These are phyloP conservation scores for Pangasius macronema DNA, from an alignment of 2,797 vertebrate genomes.

Conservation along the genomic window DNA sequence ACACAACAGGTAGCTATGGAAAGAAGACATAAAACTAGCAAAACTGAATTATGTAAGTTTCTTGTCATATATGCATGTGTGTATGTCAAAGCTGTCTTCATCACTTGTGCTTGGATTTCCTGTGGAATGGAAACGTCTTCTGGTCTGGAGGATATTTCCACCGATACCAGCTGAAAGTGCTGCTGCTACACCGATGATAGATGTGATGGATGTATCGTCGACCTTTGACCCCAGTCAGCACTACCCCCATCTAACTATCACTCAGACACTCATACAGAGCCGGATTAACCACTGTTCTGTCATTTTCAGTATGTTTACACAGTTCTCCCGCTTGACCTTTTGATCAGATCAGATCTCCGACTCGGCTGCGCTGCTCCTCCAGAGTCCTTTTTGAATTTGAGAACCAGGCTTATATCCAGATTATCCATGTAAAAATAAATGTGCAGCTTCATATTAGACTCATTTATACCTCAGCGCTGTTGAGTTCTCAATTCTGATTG, in stretches of 20 bases:
- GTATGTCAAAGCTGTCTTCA: not conserved
- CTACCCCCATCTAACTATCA: not conserved
- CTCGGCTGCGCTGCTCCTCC: not conserved
- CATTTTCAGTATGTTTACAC: slow-evolving; percentile 33
- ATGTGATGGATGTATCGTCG: not conserved
- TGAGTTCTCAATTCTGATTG: not conserved
- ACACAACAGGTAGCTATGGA: not conserved
- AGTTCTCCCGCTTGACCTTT: slow-evolving; percentile 34
- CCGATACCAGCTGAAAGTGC: not conserved
- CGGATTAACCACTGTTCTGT: not conserved
- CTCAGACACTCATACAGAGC: not conserved
- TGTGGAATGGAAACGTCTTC: not conserved
- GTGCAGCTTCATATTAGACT: not conserved
- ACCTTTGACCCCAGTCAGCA: not conserved
- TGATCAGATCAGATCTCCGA: slow-evolving; percentile 9
- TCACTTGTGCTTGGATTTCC: not conserved
- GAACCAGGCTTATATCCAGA: not conserved
- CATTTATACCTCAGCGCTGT: not conserved
- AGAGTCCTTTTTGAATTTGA: not conserved
- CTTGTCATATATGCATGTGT: not conserved
- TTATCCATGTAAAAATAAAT: not conserved
- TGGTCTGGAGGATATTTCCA: not conserved
- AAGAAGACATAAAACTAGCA: not conserved
- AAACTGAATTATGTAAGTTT: not conserved
- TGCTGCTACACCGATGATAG: not conserved